phyloP scores from a whole-genome alignment of 2,797 vertebrate genomes.

The Sylvia borin region DNA sequence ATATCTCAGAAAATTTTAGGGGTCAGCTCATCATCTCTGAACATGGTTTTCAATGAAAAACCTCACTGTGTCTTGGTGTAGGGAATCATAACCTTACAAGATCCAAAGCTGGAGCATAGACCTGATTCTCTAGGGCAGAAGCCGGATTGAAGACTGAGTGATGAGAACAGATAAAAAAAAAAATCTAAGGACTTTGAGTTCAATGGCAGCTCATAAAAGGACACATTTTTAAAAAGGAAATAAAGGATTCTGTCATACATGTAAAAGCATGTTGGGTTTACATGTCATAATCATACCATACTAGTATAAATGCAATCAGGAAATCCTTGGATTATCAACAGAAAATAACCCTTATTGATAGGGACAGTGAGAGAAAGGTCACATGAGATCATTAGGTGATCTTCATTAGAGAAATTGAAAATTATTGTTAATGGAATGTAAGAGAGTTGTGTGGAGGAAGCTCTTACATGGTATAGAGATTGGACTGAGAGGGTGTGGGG shows the following conservation, averaged over 20 bases:
- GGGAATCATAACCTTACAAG: neutral
- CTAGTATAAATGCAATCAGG: neutral
- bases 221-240: neutral
- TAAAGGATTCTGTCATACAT: neutral
- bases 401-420: slow-evolving; percentile 42
- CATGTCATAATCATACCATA: neutral
- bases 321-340: neutral
- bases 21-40: neutral
- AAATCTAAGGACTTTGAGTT: neutral
- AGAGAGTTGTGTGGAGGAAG: neutral
- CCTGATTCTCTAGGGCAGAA: neutral
- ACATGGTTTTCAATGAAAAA: neutral
- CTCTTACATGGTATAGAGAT: neutral
- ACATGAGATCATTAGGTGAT: neutral
- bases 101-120: neutral
- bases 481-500: neutral
- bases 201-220: neutral
- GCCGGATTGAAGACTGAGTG: neutral
- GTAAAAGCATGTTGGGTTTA: neutral
- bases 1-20: neutral
- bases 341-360: slow-evolving; percentile 14
- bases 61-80: neutral
- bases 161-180: neutral
- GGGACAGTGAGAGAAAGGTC: neutral
- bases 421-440: slow-evolving; percentile 18